phyloP scores from a whole-genome alignment of 2,113 vertebrate species.

The Dryoscopus gambensis region DNA sequence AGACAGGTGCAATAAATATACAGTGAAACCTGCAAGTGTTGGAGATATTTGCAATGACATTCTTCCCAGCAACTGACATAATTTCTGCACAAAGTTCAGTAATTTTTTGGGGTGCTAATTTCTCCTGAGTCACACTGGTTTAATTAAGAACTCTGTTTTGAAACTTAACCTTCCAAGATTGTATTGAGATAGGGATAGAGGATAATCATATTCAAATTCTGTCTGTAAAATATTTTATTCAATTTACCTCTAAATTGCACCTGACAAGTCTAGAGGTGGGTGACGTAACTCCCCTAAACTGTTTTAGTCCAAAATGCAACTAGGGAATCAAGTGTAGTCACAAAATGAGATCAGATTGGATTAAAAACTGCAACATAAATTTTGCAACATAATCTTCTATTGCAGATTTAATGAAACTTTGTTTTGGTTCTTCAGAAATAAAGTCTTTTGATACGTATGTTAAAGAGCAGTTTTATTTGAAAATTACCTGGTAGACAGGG shows the following conservation, averaged over 20 bases:
- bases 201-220: neutral
- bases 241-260: neutral
- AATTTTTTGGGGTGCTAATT: neutral
- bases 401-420: neutral
- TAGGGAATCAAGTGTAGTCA: neutral
- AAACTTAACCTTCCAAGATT: neutral
- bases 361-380: neutral
- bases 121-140: neutral
- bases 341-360: neutral
- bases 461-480: neutral
- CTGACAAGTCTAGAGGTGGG: neutral
- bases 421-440: neutral
- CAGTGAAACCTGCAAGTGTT: neutral
- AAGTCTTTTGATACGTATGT: neutral
- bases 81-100: neutral
- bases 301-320: neutral
- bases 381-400: neutral
- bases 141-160: neutral
- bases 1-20: neutral
- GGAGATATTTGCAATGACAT: neutral
- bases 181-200: neutral
- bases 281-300: neutral
- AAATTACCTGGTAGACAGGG: neutral
- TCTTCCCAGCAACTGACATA: neutral
- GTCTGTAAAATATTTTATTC: slow-evolving; percentile 12